Evolutionary conservation across 2,888 invertebrate species (phyloP).

Genomic region (Drosophila diplacantha): DNA sequence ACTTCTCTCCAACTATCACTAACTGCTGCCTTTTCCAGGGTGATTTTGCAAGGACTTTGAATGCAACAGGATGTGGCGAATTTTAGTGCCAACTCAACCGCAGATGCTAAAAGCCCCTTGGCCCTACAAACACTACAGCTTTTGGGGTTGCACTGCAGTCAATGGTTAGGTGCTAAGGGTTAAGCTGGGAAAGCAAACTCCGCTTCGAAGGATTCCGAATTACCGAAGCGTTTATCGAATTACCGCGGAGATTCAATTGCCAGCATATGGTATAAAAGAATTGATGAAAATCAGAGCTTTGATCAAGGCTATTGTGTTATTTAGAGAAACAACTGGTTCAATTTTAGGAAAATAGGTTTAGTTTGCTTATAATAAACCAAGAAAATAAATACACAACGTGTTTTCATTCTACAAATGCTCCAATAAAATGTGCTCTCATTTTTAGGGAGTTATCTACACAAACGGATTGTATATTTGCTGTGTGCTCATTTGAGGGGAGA

Average conservation of each 20-base stretch:
- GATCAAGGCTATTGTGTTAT: constrained; percentile 30
- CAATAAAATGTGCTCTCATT: constrained; percentile 1
- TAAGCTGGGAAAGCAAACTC: constrained; percentile 28
- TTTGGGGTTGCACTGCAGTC: constrained; percentile 29
- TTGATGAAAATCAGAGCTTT: constrained; percentile 7
- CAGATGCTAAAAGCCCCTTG: constrained; percentile 45
- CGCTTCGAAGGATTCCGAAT: constrained; percentile 14
- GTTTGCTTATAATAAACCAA: constrained; percentile 3
- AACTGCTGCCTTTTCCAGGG: constrained; percentile 9
- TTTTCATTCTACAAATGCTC: not conserved
- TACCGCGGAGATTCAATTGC: constrained; percentile 50
- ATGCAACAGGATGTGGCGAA: constrained; percentile 68
- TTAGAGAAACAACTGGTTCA: constrained; percentile 7
- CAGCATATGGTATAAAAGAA: constrained; percentile 34
- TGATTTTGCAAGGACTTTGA: constrained; percentile 29
- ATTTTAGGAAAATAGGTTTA: constrained; percentile 3
- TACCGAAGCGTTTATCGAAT: constrained; percentile 50
- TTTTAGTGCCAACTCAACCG: constrained; percentile 40
- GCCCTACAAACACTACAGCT: constrained; percentile 11
- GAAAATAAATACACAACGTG: constrained; percentile 3
- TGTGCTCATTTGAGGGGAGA: not conserved
- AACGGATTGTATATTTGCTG: not conserved
- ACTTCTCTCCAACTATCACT: constrained; percentile 5
- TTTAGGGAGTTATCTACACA: not conserved
- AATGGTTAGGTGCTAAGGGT: constrained; percentile 46